Conservation (phyloP, 2,888 invertebrate species). For the Heteromyza rotundicornis region DNA sequence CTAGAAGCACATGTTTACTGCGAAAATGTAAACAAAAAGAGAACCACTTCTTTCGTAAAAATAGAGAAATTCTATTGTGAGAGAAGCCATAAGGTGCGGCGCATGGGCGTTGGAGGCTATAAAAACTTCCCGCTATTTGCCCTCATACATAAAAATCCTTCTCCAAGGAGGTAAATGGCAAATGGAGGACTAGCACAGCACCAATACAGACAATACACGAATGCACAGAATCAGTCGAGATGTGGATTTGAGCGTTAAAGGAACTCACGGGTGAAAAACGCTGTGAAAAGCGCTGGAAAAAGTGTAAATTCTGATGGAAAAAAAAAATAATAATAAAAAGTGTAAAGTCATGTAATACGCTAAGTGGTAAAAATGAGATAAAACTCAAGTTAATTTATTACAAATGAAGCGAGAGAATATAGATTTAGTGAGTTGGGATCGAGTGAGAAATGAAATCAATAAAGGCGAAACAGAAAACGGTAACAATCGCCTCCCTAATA, state of each 20-base stretch:
- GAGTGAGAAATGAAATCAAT: constrained; percentile 20
- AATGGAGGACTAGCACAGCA: neutral
- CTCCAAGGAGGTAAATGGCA: too few species aligned
- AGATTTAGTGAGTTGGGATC: too few species aligned
- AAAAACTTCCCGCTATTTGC: constrained; percentile 21
- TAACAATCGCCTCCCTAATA: too few species aligned
- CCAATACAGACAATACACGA: constrained; percentile 3
- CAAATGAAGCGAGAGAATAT: too few species aligned
- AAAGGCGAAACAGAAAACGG: constrained; percentile 25
- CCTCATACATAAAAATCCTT: too few species aligned
- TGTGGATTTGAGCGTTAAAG: constrained; percentile 34
- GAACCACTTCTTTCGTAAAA: too few species aligned
- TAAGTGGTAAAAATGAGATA: neutral
- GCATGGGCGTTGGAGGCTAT: constrained; percentile 6
- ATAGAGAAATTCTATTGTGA: neutral
- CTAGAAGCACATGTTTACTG: neutral
- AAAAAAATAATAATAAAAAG: neutral
- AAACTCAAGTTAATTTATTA: neutral
- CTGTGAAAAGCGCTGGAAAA: neutral
- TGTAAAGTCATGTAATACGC: neutral
- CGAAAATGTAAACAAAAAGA: neutral
- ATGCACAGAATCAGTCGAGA: constrained; percentile 39
- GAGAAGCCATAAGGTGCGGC: neutral
- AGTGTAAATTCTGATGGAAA: neutral
- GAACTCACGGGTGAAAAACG: neutral